phyloP scores from a whole-genome alignment of 2,113 vertebrate genomes.

The Bufo gargarizans region DNA sequence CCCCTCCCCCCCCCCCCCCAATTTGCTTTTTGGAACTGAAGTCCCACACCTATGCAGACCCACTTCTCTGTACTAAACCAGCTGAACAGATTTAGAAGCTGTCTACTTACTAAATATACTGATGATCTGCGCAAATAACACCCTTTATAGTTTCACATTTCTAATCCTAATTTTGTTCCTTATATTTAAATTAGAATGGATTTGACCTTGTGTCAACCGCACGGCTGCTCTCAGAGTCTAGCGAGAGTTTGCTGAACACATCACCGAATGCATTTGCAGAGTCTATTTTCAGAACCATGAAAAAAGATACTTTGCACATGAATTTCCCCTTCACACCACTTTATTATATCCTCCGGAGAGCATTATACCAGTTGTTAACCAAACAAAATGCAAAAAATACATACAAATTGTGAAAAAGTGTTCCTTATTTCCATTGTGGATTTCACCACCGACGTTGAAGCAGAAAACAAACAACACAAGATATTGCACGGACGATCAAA shows the following conservation, averaged over 20 bases:
- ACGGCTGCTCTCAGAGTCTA: background rate
- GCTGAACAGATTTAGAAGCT: background rate
- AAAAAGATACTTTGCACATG: background rate
- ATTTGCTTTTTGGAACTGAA: background rate
- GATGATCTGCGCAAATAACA: background rate
- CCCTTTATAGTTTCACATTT: background rate
- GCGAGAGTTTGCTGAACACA: background rate
- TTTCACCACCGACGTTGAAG: background rate
- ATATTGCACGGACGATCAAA: background rate
- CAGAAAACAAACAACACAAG: background rate
- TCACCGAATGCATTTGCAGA: conserved; percentile 1
- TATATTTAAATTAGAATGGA: background rate
- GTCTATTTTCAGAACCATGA: background rate
- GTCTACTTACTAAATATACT: background rate
- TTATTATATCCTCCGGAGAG: background rate
- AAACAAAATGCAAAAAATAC: background rate
- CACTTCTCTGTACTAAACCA: background rate
- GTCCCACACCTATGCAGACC: background rate
- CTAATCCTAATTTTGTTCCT: background rate
- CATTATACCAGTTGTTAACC: background rate
- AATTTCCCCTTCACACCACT: background rate
- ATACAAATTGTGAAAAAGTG: background rate
- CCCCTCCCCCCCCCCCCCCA: too few species aligned
- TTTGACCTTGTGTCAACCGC: conserved; percentile 1
- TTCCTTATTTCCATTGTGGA: too few species aligned